Base-by-base conservation (phyloP, 2,888 invertebrate genomes). In the Ypsolopha scabrella region DNA sequence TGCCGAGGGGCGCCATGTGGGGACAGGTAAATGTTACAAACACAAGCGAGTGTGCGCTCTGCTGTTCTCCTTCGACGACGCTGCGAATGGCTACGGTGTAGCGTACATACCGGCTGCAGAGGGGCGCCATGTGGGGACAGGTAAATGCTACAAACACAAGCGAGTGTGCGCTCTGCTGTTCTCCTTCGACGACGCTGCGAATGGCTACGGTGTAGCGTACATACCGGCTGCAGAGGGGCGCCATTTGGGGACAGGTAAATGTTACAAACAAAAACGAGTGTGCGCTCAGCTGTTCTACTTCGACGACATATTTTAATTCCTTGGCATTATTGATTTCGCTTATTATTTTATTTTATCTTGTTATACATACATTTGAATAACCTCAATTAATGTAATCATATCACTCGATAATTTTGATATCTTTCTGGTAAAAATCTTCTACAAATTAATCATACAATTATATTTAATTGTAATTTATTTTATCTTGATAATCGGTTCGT, bases 61-160 rank as follows among this genome's bases (percentile, higher is more conserved):
- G 83, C 87, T 97, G 59, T 97, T 97, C 87, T 97, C 97, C 75
- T 97, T 97, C 75, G 97, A n/a, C n/a, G n/a, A 97, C 81, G 93
- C 96, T 41, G 93, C 94, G 55, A 97, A 96, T 61, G 97, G 97
- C 35, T 97, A 97, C 82, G 97, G 97, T 81, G 97, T 97, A 54
- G 97, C 97, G 53, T 97, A 97, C 86, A 88, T 97, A 63, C 97
- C 97, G n/a, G 97, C 97, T 10, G 97, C 97, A 1, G 97, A 97
- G 78, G 97, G 97, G 36, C 96, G 35, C 91, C 95, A 0, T 97
- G 97, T 74, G 97, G 97, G 48, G 96, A 95, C 76, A 95, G 95
- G 75, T 94, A 95, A 91, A 96, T 24, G 24, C 4, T 24, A 24
- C 24, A 24, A 24, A 24, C n/a, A n/a, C n/a, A 4, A 4, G 24